These are phyloP conservation scores for Staurois parvus DNA, from an alignment of 2,797 vertebrate genomes.

Conservation along the genomic window DNA sequence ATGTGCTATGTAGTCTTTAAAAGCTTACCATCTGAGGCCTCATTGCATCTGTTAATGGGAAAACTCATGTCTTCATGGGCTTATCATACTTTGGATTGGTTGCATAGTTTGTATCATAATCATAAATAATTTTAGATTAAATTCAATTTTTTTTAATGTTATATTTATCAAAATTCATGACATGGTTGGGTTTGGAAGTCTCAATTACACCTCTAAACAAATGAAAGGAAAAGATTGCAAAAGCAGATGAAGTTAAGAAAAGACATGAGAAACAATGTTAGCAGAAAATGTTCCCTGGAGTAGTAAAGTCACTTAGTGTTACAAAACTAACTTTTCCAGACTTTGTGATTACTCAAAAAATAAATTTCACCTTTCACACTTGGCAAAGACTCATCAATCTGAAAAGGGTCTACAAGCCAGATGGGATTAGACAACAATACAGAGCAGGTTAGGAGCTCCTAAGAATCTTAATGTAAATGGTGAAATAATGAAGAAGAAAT, in stretches of 20 bases:
- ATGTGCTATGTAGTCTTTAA: too few relatives aligned
- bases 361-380: conserved; percentile 45
- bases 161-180: not conserved
- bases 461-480: conserved; percentile 17
- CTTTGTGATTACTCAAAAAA: conserved; percentile 48
- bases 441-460: not conserved
- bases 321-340: conserved; percentile 50
- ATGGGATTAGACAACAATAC: conserved; percentile 32
- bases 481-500: conserved; percentile 12
- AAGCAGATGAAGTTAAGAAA: conserved; percentile 35
- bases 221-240: conserved; percentile 14
- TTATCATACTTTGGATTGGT: too few relatives aligned
- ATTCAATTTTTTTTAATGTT: not conserved
- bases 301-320: conserved; percentile 52
- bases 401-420: conserved; percentile 33
- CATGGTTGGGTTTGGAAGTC: not conserved
- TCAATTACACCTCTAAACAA: conserved; percentile 13
- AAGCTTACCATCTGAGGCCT: too few relatives aligned
- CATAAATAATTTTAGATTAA: not conserved
- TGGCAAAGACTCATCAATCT: conserved; percentile 51
- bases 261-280: conserved; percentile 48
- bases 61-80: not conserved
- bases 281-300: conserved; percentile 32
- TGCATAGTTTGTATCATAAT: not conserved
- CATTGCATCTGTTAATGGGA: not conserved